A percentile compares a stretch with the other conserved stretches of the same genome.
phyloP scores from a whole-genome alignment of 1,140 invertebrate species.

The Drosophila eugracilis region DNA sequence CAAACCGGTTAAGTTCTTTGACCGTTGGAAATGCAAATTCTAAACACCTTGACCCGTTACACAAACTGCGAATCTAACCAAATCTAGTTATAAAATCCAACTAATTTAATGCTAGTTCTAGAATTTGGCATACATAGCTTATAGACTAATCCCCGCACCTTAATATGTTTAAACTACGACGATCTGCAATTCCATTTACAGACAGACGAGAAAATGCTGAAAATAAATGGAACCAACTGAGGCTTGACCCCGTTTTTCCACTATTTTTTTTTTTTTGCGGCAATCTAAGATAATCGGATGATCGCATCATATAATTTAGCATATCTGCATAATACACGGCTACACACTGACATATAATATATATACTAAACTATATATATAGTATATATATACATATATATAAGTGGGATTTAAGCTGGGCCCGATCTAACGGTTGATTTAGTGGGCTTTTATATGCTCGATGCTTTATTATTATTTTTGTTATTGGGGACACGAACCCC shows the following conservation, averaged over 20 bases:
- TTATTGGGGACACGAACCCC: slow-evolving; percentile 71
- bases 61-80: no score
- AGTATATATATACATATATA: not conserved
- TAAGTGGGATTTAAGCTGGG: not conserved
- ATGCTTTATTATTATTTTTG: slow-evolving; percentile 14
- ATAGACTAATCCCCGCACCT: no score
- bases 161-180: no score
- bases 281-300: slow-evolving; percentile 65
- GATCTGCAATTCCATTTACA: slow-evolving; percentile 17
- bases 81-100: not conserved
- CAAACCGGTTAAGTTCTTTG: no score
- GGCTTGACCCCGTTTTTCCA: slow-evolving; percentile 62
- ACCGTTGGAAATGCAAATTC: not conserved
- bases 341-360: not conserved
- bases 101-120: not conserved
- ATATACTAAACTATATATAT: not conserved
- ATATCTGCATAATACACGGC: slow-evolving; percentile 44
- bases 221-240: slow-evolving; percentile 15
- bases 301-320: slow-evolving; percentile 25
- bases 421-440: slow-evolving; percentile 36
- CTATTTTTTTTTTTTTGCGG: no score
- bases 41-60: slow-evolving; percentile 7
- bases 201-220: not conserved
- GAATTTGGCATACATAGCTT: no score
- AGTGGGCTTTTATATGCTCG: slow-evolving; percentile 5